phyloP scores from a whole-genome alignment of 2,797 vertebrate genomes.

The Okamejei kenojei region DNA sequence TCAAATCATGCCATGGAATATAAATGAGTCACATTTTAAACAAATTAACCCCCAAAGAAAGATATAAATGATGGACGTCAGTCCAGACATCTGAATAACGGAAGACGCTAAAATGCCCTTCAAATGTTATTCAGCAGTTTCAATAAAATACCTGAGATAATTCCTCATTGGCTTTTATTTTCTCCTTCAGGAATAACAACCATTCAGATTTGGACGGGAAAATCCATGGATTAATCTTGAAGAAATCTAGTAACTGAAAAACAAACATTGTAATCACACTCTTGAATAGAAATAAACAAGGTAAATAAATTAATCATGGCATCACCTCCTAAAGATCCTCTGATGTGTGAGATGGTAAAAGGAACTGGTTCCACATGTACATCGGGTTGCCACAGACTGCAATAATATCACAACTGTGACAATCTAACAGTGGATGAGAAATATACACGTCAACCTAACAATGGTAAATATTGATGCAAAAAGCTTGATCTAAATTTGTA shows the following conservation, averaged over 20 bases:
- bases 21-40: background rate
- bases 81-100: background rate
- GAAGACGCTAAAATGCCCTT: background rate
- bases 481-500: background rate
- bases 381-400: background rate
- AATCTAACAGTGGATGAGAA: background rate
- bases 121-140: background rate
- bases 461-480: background rate
- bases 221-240: constrained; percentile 62
- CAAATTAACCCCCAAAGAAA: background rate
- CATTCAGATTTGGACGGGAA: constrained; percentile 69
- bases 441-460: background rate
- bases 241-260: constrained; percentile 66
- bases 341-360: background rate
- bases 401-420: background rate
- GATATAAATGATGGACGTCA: background rate
- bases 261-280: background rate
- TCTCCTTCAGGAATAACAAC: constrained; percentile 74
- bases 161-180: constrained; percentile 71
- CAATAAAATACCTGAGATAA: constrained; percentile 64
- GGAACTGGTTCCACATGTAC: background rate
- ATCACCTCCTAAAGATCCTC: background rate
- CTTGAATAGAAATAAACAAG: background rate
- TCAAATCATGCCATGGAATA: background rate
- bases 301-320: background rate